Conservation (phyloP, 2,797 vertebrate genomes). For the Hyperoplus immaculatus region DNA sequence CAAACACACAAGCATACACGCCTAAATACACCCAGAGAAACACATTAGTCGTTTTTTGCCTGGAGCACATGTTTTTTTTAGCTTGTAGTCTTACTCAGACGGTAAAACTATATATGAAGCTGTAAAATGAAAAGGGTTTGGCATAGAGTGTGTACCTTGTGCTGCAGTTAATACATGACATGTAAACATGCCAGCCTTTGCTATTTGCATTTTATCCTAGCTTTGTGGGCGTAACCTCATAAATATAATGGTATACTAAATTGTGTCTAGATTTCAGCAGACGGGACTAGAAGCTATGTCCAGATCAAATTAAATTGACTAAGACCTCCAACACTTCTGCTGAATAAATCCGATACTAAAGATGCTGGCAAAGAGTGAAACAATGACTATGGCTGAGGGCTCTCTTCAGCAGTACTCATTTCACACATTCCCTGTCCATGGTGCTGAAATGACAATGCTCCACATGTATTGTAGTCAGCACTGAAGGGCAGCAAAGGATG, state of each 20-base stretch:
- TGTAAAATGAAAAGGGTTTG: neutral
- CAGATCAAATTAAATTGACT: neutral
- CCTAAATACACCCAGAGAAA: constrained; percentile 30
- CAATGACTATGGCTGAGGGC: neutral
- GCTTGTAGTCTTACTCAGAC: constrained; percentile 3
- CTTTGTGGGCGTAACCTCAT: neutral
- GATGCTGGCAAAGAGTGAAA: neutral
- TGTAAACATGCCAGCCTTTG: neutral
- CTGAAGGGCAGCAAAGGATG: neutral
- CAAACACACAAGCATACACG: constrained; percentile 23
- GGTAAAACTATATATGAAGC: neutral
- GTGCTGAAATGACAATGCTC: constrained; percentile 52
- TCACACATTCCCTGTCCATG: constrained; percentile 56
- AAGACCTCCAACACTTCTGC: neutral
- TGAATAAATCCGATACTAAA: too few species aligned
- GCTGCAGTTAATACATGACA: neutral
- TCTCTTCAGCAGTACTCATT: neutral
- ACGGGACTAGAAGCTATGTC: neutral
- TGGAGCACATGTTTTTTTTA: neutral
- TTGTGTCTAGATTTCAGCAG: neutral
- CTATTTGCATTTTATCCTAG: neutral
- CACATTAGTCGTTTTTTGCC: constrained; percentile 39
- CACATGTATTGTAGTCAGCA: neutral
- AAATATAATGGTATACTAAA: neutral
- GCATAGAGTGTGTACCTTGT: neutral